Base-by-base conservation (phyloP, 2,797 vertebrate species). In the Cirrhinus mrigala region DNA sequence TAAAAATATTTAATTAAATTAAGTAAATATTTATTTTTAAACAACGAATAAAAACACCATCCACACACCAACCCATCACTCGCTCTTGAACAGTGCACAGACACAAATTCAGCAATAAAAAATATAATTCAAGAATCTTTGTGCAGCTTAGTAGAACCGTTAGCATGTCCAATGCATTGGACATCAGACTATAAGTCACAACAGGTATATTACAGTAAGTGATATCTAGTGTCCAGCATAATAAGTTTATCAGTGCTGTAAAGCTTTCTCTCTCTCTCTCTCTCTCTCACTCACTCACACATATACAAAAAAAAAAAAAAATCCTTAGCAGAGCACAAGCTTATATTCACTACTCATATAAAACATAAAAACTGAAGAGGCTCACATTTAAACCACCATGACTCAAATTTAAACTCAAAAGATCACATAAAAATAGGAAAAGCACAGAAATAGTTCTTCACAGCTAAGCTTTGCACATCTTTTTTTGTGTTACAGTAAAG, bases 91-190 rank as follows among this genome's bases (percentile, higher is more conserved):
- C 81, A 85, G 33, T 79, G 69, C 27, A 81, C 20, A 76, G 16
- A 40, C n/a, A 82, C 54, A 48, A 73, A 66, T 81, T 40, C 33
- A 76, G 33, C 48, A 77, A 84, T 46, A 66, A 76, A 68, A 90
- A 88, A 90, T 88, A 88, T 75, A 87, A 40, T 80, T 66, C 29
- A 58, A 79, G 5, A 82, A 83, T 83, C 48, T 44, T 52, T 56
- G 70, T 87, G 83, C 82, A 89, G 74, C 84, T 80, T 86, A 81
- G 81, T 76, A 82, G 18, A 84, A 81, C 29, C 22, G 16, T 69
- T 79, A 56, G 73, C 16, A 82, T 82, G 44, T 84, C 80, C 83
- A 76, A 79, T 20, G 40, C 29, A 3, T 22, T 68, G 83, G 66
- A 37, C 84, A 78, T 78, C 16, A 82, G 82, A 10, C 4, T 46